A percentile compares a stretch with the other conserved stretches of the same genome.
phyloP scores from a whole-genome alignment of 2,797 vertebrate genomes.

The Sitta carolinensis region DNA sequence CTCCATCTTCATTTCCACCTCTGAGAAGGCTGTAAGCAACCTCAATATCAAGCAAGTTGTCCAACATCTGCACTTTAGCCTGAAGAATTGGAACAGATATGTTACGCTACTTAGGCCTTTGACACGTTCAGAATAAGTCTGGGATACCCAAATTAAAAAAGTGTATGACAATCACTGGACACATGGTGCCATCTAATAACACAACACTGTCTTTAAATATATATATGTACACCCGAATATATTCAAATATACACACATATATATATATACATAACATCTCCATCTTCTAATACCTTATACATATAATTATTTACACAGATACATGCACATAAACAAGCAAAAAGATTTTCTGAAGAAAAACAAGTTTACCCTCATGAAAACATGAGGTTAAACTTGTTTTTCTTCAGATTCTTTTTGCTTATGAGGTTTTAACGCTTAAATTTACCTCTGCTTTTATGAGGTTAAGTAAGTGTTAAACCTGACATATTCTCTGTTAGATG shows the following conservation, averaged over 20 bases:
- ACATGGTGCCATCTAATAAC: neutral
- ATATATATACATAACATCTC: neutral
- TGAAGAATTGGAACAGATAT: conserved; percentile 52
- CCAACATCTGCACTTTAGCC: conserved; percentile 98
- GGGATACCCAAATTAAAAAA: neutral
- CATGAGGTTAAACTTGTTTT: neutral
- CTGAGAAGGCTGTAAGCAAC: conserved; percentile 97
- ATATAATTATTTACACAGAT: neutral
- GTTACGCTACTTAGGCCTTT: neutral
- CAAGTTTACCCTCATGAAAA: neutral
- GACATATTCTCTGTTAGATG: neutral
- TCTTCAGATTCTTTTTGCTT: neutral
- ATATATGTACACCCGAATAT: neutral
- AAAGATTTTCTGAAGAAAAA: neutral
- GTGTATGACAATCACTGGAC: neutral
- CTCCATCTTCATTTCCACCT: conserved; percentile 90
- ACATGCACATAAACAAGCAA: neutral
- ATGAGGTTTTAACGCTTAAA: neutral
- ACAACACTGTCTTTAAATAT: neutral
- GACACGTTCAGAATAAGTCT: neutral
- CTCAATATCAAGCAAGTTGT: conserved; percentile 97
- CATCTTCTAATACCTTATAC: neutral
- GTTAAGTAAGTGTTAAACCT: neutral
- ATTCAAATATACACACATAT: neutral
- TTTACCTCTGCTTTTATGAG: neutral